Evolutionary conservation across 2,113 vertebrate species (phyloP), one percentile per base, ranked within the genome.

Genomic region (Oryzias celebensis): DNA sequence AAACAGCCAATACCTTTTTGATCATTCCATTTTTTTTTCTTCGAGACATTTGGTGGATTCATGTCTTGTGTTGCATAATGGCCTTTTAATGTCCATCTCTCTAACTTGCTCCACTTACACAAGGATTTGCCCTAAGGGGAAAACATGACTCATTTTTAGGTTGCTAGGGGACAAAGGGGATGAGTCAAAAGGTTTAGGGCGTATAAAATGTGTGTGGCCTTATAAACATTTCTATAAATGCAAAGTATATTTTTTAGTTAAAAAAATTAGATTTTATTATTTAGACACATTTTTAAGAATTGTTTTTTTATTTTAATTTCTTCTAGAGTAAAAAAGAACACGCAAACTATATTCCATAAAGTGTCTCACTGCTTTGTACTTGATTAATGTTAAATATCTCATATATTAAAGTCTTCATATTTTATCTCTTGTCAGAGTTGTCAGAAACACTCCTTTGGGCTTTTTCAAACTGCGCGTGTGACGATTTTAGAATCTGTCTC

Each of bases 141-240:
- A 74, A 82, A 87, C 86, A 87, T 85, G 85, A 76, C 85, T 80
- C 81, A 89, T 87, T 85, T 87, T 88, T 88, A 80, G 83, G 62
- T 52, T 65, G 62, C 66, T 45, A 58, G 24, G 62, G 73, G 71
- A 73, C 68, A 78, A 64, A 66, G 48, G 53, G 73, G 73, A 52
- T 68, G 62, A 60, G 74, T 73, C 20, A n/a, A 42, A 12, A 43
- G 43, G 42, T 2, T 79, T 62, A 48, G 26, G 69, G 20, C 20
- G 69, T 55, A 52, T 75, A 69, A 77, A 67, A 49, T 48, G 64
- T 52, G 46, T 36, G 8, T 52, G 48, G 52, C 47, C 66, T 64
- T 75, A 63, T 78, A 66, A 57, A 70, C 68, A 58, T 63, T 28
- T 24, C 31, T 80, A 53, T 55, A 51, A 18, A 62, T 68, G 24